These are phyloP conservation scores for Corythucha ciliata DNA, from an alignment of 2,888 invertebrate genomes.

Conservation along the genomic window DNA sequence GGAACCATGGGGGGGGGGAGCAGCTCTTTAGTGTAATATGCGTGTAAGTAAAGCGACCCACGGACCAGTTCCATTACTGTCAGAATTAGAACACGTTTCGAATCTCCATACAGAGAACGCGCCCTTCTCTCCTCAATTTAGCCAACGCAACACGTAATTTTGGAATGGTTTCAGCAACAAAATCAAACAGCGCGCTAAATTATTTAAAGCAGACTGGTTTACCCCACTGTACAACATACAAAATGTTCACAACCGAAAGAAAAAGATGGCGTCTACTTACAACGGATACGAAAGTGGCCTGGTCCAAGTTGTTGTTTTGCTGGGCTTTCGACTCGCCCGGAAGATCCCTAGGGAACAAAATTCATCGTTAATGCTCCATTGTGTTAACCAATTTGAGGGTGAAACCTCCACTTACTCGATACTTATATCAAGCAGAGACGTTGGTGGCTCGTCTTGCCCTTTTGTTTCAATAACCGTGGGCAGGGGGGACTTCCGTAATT, in stretches of 20 bases:
- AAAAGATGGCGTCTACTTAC: conserved; percentile 46
- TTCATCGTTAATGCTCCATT: background rate
- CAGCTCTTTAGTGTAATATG: no score
- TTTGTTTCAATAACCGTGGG: conserved; percentile 24
- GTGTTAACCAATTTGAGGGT: background rate
- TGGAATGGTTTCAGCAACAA: no score
- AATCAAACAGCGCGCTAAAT: no score
- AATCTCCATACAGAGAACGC: no score
- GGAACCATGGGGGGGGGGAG: no score
- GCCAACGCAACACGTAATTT: no score
- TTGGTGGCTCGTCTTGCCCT: conserved; percentile 23
- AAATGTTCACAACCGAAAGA: background rate
- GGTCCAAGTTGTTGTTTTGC: conserved; percentile 32
- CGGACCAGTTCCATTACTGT: no score
- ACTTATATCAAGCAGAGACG: conserved; percentile 28
- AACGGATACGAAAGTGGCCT: conserved; percentile 65
- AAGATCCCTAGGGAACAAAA: conserved; percentile 24
- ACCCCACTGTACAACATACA: background rate
- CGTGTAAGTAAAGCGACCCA: no score
- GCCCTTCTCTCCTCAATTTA: no score
- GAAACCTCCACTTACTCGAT: conserved; percentile 25
- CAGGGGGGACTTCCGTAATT: conserved; percentile 43
- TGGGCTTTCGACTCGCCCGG: conserved; percentile 27
- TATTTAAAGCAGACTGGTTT: no score
- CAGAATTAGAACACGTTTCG: no score